Base-by-base conservation (phyloP, 2,888 invertebrate genomes). In the Atrina japonica region DNA sequence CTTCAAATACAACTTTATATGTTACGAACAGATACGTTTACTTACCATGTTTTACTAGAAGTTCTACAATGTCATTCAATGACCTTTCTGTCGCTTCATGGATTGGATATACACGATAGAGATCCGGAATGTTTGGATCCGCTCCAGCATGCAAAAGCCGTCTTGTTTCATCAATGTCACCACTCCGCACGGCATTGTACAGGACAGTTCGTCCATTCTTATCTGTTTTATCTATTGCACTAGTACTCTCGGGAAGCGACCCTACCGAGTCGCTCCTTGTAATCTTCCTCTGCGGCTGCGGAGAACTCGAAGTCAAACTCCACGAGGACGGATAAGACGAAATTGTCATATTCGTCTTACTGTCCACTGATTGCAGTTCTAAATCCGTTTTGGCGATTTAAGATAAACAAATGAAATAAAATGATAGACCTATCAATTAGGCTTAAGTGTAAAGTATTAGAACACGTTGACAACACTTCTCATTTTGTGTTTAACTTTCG, bases 251-350 rank as follows among this genome's bases (percentile, higher is more conserved):
- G 0, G 70, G 49, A 2, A 65, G 52, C 6, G 70, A 66, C 21
- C 60, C 30, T 1, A 55, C 50, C 2, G 70, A 66, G 23, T 49
- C 61, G 9, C 60, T 49, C 21, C 61, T 35, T 43, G 30, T 43
- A 9, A 49, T 21, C 5, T 45, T 58, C 7, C 61, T 52, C 40
- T 52, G 59, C 2, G 61, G n/a, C 7, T 66, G 35, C 11, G 70
- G 70, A 11, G 70, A 70, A 0, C 45, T 29, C 5, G 70, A 70
- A 27, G 66, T 66, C n/a, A 70, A 41, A 41, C 70, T 70, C 70
- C 70, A 70, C 1, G 70, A 70, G 7, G 70, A 70, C 18, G 61
- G 68, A 9, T 40, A 61, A 14, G 61, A 61, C 35, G 41, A 30
- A 1, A 61, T 27, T 1, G 61, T 61, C 30, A 49, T 49, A 5